Percentiles rank a stretch among this genome's conserved stretches.
These are phyloP conservation scores for Pao palembangensis DNA, from an alignment of 2,113 vertebrate species.

Conservation along the genomic window DNA sequence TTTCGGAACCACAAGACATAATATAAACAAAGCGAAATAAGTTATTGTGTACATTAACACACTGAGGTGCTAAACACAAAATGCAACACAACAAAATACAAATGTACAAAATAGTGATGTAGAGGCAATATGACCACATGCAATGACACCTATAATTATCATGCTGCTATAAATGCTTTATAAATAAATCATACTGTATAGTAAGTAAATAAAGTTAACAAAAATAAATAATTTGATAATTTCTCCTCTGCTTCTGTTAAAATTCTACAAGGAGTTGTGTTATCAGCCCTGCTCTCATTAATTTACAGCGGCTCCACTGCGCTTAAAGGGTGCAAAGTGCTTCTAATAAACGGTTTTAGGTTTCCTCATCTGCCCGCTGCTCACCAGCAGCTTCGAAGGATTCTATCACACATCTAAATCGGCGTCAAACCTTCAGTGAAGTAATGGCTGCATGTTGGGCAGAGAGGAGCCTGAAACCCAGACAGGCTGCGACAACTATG, in stretches of 20 bases:
- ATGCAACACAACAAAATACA: neutral
- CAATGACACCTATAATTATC: too few species aligned
- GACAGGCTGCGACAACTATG: conserved; percentile 33
- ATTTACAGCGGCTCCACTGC: conserved; percentile 74
- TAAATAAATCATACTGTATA: too few species aligned
- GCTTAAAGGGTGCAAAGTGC: conserved; percentile 77
- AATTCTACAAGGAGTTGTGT: conserved; percentile 30
- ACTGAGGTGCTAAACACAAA: too few species aligned
- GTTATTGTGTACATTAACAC: too few species aligned
- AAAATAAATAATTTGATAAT: conserved; percentile 5
- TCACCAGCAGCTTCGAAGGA: conserved; percentile 81
- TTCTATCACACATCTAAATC: conserved; percentile 43
- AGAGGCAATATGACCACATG: too few species aligned
- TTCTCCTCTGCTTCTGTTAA: conserved; percentile 2
- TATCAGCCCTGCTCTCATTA: conserved; percentile 61
- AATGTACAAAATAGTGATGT: neutral
- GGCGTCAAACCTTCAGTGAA: too few species aligned
- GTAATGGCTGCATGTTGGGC: conserved; percentile 5
- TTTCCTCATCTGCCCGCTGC: conserved; percentile 79
- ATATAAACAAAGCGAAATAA: too few species aligned
- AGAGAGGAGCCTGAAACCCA: conserved; percentile 52
- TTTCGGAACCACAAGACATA: too few species aligned
- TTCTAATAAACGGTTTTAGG: conserved; percentile 75
- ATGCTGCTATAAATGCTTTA: too few species aligned
- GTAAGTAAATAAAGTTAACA: neutral